Evolutionary conservation across 1,140 invertebrate species (phyloP), one percentile per base, ranked within the genome.

Genomic region (Helicoverpa zea): DNA sequence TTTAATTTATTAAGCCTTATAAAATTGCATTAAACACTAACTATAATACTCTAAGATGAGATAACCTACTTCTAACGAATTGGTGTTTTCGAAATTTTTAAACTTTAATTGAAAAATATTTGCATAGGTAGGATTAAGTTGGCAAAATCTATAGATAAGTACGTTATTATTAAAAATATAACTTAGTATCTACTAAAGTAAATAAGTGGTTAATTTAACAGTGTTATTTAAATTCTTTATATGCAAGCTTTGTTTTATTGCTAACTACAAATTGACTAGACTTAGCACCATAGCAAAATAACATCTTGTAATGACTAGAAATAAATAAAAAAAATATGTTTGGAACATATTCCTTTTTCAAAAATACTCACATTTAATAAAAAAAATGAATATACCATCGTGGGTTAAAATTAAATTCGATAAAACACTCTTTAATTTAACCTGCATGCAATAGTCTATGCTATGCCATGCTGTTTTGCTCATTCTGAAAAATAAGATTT

Each of bases 261-360:
- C 78, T 80, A 80, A 54, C 82, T 87, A 81, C 18, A 83, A 88
- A 90, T 90, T 86, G 82, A 89, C 88, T 90, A 89, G 30, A 80
- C 30, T 84, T 90, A 90, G 89, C 89, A 90, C 87, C 86, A 88
- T 82, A 84, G 84, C 84, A 88, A 90, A 89, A 85, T 84, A 77
- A 54, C 35, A 43, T 64, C 14, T 49, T 52, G 47, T 23, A 35
- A 35, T 35, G 29, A 63, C 59, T 63, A 89, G 59, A 70, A 83
- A 70, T 52, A 51, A 70, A 51, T 23, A 9, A 23, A 49, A 70
- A 16, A 23, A n/a, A 49, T 23, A 9, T 43, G 7, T 1, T 43
- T 43, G 9, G 5, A 43, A 43, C 35, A 43, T 5, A 43, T 43
- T 43, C 35, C 3, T 43, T 43, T 43, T 43, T 7, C 4, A 43